Percentiles rank a stretch among this genome's conserved stretches.
Evolutionary conservation across 1,140 invertebrate species (phyloP).

Genomic region (Amphibalanus amphitrite): DNA sequence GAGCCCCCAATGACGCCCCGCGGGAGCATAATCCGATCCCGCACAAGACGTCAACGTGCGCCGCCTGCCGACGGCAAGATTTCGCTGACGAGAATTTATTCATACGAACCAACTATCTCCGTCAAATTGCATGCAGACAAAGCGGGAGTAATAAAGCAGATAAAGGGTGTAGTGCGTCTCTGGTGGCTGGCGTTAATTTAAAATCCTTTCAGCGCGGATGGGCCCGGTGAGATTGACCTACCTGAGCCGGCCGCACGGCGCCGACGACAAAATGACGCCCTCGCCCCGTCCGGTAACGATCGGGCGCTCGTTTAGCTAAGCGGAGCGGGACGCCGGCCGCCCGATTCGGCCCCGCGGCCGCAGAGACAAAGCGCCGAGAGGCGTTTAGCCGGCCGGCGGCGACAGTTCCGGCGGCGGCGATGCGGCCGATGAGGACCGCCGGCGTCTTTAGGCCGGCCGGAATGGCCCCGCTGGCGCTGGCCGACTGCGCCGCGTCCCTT

Average conservation of each 20-base stretch:
- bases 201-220: not conserved
- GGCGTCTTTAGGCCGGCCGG: no score
- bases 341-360: not conserved
- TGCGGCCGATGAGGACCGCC: no score
- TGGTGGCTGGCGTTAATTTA: not conserved
- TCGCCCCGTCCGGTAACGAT: not conserved
- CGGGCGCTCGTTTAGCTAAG: not conserved
- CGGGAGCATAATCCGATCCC: not conserved
- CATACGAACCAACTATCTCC: not conserved
- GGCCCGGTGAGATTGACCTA: not conserved
- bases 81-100: conserved; percentile 1
- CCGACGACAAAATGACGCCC: not conserved
- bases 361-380: not conserved
- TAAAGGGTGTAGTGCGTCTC: not conserved
- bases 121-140: not conserved
- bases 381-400: not conserved
- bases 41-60: not conserved
- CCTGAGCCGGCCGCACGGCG: not conserved
- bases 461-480: not conserved
- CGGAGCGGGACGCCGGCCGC: no score
- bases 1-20: not conserved
- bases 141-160: conserved; percentile 1
- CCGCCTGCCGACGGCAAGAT: not conserved
- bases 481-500: no score
- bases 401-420: no score